phyloP scores from a whole-genome alignment of 2,797 vertebrate genomes.

The Synaphobranchus kaupii region DNA sequence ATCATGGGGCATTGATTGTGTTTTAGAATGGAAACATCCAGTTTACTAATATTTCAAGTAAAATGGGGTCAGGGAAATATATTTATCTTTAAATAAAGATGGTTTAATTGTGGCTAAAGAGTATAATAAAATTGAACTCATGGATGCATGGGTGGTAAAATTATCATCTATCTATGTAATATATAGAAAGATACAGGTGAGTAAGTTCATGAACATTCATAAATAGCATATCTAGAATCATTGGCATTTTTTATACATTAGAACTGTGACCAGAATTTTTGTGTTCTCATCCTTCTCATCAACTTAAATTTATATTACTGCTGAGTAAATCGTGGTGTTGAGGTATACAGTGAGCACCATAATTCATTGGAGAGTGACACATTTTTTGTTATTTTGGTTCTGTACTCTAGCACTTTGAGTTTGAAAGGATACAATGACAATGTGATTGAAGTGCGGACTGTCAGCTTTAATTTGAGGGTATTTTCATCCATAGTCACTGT shows the following conservation, averaged over 20 bases:
- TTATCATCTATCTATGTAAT: background rate
- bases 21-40: slow-evolving; percentile 27
- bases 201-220: background rate
- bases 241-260: background rate
- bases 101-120: background rate
- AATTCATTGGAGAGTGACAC: too few relatives aligned
- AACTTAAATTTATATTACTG: too few relatives aligned
- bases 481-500: too few relatives aligned
- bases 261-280: background rate
- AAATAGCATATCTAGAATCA: background rate
- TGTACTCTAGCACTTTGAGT: too few relatives aligned
- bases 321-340: too few relatives aligned
- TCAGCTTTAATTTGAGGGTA: too few relatives aligned
- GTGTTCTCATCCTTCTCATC: background rate
- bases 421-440: too few relatives aligned
- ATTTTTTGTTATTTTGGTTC: too few relatives aligned
- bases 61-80: slow-evolving; percentile 13
- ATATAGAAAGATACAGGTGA: background rate
- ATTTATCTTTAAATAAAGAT: background rate
- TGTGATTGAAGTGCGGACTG: too few relatives aligned
- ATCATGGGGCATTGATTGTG: slow-evolving; percentile 22
- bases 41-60: slow-evolving; percentile 18
- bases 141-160: background rate
- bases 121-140: background rate
- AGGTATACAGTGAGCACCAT: too few relatives aligned